phyloP scores from a whole-genome alignment of 2,113 vertebrate species.

The Erinaceus europaeus region DNA sequence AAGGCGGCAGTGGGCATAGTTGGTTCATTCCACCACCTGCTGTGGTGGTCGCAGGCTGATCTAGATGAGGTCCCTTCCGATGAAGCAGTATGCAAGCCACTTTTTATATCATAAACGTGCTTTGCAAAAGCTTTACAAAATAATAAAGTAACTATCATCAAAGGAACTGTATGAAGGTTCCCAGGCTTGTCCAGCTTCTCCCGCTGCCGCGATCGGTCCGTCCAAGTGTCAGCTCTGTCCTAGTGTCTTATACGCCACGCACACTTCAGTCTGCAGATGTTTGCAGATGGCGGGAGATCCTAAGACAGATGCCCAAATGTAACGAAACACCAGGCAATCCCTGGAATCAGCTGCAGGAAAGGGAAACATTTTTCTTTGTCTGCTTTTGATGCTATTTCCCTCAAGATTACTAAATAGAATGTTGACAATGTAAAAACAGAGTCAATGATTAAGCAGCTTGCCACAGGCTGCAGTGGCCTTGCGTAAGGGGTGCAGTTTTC shows the following conservation, averaged over 20 bases:
- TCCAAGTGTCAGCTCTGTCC: conserved; percentile 72
- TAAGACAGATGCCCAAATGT: conserved; percentile 76
- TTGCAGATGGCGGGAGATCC: conserved; percentile 71
- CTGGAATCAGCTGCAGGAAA: conserved; percentile 73
- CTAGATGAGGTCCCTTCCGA: conserved; percentile 84
- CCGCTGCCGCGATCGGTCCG: conserved; percentile 61
- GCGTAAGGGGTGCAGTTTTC: not conserved
- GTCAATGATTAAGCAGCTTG: conserved; percentile 48
- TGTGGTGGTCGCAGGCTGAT: conserved; percentile 88
- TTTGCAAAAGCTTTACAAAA: conserved; percentile 80
- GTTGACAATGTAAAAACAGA: conserved; percentile 69
- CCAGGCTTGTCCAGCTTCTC: conserved; percentile 73
- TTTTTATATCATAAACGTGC: conserved; percentile 84
- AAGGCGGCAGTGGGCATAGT: conserved; percentile 86
- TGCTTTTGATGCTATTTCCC: conserved; percentile 70
- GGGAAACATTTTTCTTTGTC: conserved; percentile 55
- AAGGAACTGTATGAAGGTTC: conserved; percentile 79
- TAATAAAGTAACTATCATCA: conserved; percentile 86
- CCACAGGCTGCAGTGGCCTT: not conserved
- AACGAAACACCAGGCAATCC: conserved; percentile 73
- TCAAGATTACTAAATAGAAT: conserved; percentile 55
- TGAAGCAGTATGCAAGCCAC: conserved; percentile 80
- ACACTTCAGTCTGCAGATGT: conserved; percentile 68
- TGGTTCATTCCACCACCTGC: conserved; percentile 88
- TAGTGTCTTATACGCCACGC: conserved; percentile 69